A percentile compares a stretch with the other conserved stretches of the same genome.
Conservation (phyloP, 2,888 invertebrate genomes). For the Chloromyia formosa region DNA sequence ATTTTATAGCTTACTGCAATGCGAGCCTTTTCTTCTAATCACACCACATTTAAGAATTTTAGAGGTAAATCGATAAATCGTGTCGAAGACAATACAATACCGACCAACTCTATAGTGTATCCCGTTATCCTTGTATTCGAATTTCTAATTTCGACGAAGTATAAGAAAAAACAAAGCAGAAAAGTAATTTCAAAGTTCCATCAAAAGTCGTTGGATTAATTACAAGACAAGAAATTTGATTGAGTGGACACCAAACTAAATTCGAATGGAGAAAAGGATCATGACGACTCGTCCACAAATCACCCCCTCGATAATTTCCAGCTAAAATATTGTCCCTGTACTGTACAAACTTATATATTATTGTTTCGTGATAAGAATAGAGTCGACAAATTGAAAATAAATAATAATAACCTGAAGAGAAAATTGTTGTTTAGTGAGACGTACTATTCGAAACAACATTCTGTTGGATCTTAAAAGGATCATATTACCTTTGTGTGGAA, state of each 20-base stretch:
- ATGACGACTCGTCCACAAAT: no score
- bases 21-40: constrained; percentile 31
- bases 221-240: constrained; percentile 20
- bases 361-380: no score
- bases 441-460: no score
- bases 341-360: no score
- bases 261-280: no score
- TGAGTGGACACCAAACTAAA: background rate
- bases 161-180: background rate
- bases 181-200: constrained; percentile 21
- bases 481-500: no score
- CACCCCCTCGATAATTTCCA: no score
- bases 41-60: constrained; percentile 20
- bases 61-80: constrained; percentile 29
- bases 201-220: constrained; percentile 1
- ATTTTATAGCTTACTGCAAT: constrained; percentile 32
- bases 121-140: background rate
- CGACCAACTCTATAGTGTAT: background rate
- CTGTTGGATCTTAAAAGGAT: no score
- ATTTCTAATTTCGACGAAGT: background rate
- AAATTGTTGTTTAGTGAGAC: no score
- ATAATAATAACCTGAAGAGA: no score
- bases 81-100: background rate
- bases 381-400: no score
- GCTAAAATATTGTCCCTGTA: no score